A percentile compares a stretch with the other conserved stretches of the same genome.
These are phyloP conservation scores for Gonioctena quinquepunctata DNA, from an alignment of 1,140 invertebrate species.

Conservation along the genomic window DNA sequence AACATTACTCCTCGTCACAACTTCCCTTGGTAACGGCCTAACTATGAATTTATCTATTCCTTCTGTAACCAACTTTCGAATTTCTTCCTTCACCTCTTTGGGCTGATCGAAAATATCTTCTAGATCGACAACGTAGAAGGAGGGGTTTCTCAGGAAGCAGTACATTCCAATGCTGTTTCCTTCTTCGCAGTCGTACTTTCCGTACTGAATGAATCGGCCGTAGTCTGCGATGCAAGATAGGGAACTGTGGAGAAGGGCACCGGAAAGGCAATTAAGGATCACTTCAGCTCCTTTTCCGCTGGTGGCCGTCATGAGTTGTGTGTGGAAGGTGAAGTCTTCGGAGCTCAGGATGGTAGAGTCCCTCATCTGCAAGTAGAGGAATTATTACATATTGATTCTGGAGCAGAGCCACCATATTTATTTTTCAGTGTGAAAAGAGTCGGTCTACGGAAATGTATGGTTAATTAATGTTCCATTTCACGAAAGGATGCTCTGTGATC, in stretches of 20 bases:
- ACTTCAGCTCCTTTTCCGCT: conserved; percentile 63
- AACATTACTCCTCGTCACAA: conserved; percentile 42
- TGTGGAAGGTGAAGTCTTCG: conserved; percentile 62
- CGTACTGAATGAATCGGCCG: conserved; percentile 74
- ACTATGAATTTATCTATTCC: conserved; percentile 40
- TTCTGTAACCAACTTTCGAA: conserved; percentile 35
- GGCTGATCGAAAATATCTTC: conserved; percentile 36
- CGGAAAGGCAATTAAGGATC: conserved; percentile 67
- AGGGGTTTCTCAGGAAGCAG: conserved; percentile 61
- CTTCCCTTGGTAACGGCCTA: conserved; percentile 40
- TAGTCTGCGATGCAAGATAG: conserved; percentile 66
- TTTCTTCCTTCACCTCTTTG: conserved; percentile 42
- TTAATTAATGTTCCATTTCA: too few species aligned
- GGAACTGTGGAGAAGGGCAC: conserved; percentile 67
- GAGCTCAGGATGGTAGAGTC: conserved; percentile 60
- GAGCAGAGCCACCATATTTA: too few species aligned
- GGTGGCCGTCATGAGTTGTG: conserved; percentile 57
- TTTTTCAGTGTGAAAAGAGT: too few species aligned
- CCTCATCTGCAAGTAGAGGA: too few species aligned
- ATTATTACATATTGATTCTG: too few species aligned
- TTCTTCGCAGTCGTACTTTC: conserved; percentile 72
- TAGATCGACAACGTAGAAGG: conserved; percentile 43
- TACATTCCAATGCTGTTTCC: conserved; percentile 65
- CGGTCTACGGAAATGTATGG: too few species aligned
- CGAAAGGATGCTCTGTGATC: too few species aligned